A percentile compares a stretch with the other conserved stretches of the same genome.
phyloP scores from a whole-genome alignment of 2,113 vertebrate species.

The Melozone crissalis region DNA sequence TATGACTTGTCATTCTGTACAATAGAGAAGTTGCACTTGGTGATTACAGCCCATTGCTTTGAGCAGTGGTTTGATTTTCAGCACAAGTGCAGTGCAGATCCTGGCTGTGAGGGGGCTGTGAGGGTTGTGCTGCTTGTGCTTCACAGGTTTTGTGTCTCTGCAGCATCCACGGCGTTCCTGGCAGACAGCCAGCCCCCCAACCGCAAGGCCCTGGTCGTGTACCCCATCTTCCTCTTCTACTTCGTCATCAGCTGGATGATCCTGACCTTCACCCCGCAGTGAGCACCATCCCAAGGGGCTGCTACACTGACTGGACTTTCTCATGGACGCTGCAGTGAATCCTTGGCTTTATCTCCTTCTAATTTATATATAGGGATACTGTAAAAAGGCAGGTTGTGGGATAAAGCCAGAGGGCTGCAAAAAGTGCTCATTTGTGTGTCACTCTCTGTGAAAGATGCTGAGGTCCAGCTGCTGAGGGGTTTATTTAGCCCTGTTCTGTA shows the following conservation, averaged over 20 bases:
- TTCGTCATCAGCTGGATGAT: constrained; percentile 98
- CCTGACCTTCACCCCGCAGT: constrained; percentile 83
- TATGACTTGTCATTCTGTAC: rapidly evolving
- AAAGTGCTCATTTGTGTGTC: neutral
- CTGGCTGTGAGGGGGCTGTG: neutral
- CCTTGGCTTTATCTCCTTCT: constrained; percentile 43
- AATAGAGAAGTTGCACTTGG: too few relatives aligned
- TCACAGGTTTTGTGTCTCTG: neutral
- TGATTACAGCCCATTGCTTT: rapidly evolving
- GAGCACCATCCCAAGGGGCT: neutral
- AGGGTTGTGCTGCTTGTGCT: neutral
- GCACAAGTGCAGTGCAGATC: rapidly evolving
- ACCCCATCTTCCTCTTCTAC: constrained; percentile 97
- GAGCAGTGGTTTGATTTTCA: neutral
- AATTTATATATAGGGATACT: constrained; percentile 43
- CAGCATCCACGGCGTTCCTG: constrained; percentile 95
- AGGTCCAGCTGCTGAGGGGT: neutral
- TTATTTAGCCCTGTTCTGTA: neutral
- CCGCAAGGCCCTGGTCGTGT: constrained; percentile 91
- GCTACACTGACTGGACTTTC: neutral
- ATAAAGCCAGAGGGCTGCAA: constrained; percentile 62
- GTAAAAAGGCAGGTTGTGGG: constrained; percentile 21
- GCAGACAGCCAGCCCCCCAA: constrained; percentile 92
- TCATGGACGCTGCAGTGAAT: neutral
- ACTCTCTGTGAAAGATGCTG: constrained; percentile 19